These are phyloP conservation scores for Pangasius larnaudii DNA, from an alignment of 2,797 vertebrate species.

Conservation along the genomic window DNA sequence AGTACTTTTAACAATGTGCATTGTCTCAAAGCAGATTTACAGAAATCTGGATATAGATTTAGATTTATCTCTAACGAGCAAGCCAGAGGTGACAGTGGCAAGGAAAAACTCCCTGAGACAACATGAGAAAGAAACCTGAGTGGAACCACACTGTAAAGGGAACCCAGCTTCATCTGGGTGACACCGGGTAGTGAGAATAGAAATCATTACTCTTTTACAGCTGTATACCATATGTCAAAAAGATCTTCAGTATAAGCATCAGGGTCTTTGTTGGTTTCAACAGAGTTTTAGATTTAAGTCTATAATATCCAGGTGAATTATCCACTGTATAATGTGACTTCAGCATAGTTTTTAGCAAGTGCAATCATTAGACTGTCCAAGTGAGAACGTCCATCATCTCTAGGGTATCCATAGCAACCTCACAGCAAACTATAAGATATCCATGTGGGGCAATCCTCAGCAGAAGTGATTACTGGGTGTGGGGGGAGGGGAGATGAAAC, in stretches of 20 bases:
- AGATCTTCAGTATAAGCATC: not conserved
- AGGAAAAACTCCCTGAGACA: not conserved
- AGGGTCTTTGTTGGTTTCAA: not conserved
- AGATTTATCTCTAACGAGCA: not conserved
- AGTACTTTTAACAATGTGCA: not conserved
- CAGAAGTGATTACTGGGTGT: not conserved
- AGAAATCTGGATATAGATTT: not conserved
- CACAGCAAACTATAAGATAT: too few species aligned
- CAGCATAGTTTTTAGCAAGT: not conserved
- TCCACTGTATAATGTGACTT: not conserved
- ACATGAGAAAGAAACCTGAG: not conserved
- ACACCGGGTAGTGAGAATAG: not conserved
- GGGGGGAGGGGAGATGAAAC: not conserved
- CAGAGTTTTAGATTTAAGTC: not conserved
- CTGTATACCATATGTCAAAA: not conserved
- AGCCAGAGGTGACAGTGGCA: not conserved
- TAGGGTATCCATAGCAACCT: not conserved
- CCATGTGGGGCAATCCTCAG: not conserved
- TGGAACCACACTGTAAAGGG: not conserved
- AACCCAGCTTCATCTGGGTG: not conserved
- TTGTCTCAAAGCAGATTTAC: not conserved
- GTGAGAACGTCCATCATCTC: not conserved
- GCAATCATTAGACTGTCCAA: not conserved
- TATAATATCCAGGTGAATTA: not conserved
- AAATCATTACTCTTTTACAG: not conserved